Base-by-base conservation (phyloP, 2,888 invertebrate genomes). In the Amphimallon solstitiale region DNA sequence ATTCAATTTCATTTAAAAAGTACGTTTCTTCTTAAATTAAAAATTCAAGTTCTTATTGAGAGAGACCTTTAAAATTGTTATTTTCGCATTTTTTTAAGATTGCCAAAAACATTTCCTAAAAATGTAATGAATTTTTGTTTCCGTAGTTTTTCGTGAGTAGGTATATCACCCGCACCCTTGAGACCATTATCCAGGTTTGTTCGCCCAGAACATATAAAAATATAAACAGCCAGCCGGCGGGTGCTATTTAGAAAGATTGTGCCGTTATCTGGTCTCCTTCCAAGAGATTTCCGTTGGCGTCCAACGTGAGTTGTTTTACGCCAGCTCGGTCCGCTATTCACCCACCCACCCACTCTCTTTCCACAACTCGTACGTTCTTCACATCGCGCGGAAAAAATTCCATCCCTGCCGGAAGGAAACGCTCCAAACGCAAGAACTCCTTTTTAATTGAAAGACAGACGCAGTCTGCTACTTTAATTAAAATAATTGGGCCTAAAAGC, bases 401-500 rank as follows among this genome's bases (percentile, higher is more conserved):
- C 21, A 7, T 34, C 7, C 40, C 23, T 23, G 40, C 29, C 43
- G 56, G 43, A 45, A 59, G 43, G 56, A 59, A 59, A 45, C 10
- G 15, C 29, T 23, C 56, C 43, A 43, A 59, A 45, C 29, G 56
- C 17, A 29, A 23, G 15, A 59, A 14, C 29, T 29, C 29, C 43
- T 17, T 34, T 43, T 59, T 59, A 59, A 59, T 59, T 59, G 56
- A 59, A 59, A 59, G 56, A 59, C 56, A 10, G 56, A 15, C 23
- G 15, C 43, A 59, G 56, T 59, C 56, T 59, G 56, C 56, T 29
- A 43, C 43, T 59, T 59, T 59, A 45, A 59, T 59, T 59, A 59
- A 59, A 59, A 59, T 59, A 59, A 59, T 59, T 59, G 56, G 43
- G 56, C 56, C 43, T 59, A 59, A 59, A 59, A 43, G 43, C 56